Evolutionary conservation across 2,888 invertebrate species (phyloP).

Genomic region (Agrotis segetum): DNA sequence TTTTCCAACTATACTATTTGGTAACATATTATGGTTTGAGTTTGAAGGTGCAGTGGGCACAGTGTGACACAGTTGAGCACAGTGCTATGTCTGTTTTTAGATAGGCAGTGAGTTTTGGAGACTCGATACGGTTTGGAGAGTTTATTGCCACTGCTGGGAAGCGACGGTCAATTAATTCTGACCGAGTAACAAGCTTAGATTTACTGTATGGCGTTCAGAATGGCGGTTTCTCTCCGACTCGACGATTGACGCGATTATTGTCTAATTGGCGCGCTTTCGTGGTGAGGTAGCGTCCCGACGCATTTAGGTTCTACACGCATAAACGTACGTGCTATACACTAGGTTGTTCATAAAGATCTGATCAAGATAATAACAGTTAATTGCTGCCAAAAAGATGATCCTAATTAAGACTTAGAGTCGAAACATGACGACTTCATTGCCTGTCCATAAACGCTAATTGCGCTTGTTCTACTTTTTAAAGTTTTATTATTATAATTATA

Average conservation of each 20-base stretch:
- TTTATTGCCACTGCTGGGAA: constrained; percentile 76
- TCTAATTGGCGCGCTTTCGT: constrained; percentile 72
- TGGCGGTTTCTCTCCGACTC: constrained; percentile 67
- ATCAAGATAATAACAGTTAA: constrained; percentile 31
- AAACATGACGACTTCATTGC: constrained; percentile 8
- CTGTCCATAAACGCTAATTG: constrained; percentile 20
- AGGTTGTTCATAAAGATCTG: constrained; percentile 23
- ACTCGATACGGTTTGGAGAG: constrained; percentile 80
- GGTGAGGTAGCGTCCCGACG: constrained; percentile 34
- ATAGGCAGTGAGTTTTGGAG: constrained; percentile 70
- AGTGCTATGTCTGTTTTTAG: constrained; percentile 42
- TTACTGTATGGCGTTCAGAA: constrained; percentile 68
- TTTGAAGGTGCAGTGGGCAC: constrained; percentile 8
- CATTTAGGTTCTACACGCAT: neutral
- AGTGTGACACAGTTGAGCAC: constrained; percentile 49
- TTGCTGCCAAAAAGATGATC: constrained; percentile 32
- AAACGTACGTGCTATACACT: constrained; percentile 12
- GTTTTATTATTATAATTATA: too few relatives aligned
- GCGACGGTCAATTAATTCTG: constrained; percentile 81
- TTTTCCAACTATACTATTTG: constrained; percentile 67
- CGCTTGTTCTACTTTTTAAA: constrained; percentile 20
- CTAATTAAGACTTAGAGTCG: constrained; percentile 25
- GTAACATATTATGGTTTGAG: constrained; percentile 53
- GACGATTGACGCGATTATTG: constrained; percentile 65
- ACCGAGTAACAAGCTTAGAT: constrained; percentile 77